phyloP scores from a whole-genome alignment of 1,140 invertebrate genomes.

The Watersipora subatra region DNA sequence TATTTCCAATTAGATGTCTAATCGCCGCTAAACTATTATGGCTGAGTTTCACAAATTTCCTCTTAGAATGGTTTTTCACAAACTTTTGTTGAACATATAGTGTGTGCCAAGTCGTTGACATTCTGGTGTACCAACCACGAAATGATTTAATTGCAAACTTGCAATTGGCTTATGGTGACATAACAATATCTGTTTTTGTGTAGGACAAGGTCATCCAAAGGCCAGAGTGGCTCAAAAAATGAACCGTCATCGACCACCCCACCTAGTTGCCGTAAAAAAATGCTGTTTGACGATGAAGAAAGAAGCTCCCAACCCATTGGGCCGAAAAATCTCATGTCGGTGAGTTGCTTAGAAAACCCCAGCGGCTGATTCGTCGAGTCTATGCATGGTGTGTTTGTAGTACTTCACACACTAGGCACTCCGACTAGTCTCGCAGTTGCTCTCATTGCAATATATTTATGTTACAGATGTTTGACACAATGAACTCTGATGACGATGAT shows the following conservation, averaged over 20 bases:
- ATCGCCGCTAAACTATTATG: too few species aligned
- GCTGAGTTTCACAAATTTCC: too few species aligned
- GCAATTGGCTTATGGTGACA: not conserved
- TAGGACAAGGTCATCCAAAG: constrained; percentile 2
- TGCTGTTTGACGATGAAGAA: constrained; percentile 10
- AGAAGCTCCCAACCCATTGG: constrained; percentile 18
- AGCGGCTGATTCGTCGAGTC: too few species aligned
- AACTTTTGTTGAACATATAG: not conserved
- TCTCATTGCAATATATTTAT: too few species aligned
- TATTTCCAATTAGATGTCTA: not conserved
- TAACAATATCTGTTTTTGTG: too few species aligned
- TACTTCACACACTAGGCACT: too few species aligned
- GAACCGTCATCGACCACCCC: constrained; percentile 19
- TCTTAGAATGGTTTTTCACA: not conserved
- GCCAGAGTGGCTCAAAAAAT: constrained; percentile 16
- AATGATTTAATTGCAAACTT: constrained; percentile 10
- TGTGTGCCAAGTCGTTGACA: not conserved
- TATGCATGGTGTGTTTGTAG: too few species aligned
- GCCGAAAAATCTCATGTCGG: constrained; percentile 27
- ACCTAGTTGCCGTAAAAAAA: constrained; percentile 11
- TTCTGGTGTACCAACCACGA: constrained; percentile 3
- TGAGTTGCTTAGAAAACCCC: constrained; percentile 17
- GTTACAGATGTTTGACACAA: too few species aligned
- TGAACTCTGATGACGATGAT: too few species aligned
- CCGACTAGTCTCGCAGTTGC: too few species aligned